Evolutionary conservation across 2,797 vertebrate species (phyloP).

Genomic region (Halcyon smyrnensis): DNA sequence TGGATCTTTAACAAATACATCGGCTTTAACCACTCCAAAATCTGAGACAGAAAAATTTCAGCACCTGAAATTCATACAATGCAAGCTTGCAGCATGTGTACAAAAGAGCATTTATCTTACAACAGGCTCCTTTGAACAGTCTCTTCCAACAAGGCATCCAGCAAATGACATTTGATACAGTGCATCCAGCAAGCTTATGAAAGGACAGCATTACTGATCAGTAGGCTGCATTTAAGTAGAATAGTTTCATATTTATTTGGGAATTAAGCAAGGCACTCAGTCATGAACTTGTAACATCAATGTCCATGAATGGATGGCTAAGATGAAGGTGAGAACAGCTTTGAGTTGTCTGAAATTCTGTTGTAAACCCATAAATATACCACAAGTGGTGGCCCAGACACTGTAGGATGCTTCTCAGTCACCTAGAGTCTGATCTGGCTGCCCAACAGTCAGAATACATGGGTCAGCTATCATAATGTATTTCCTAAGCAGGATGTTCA

Average conservation of each 20-base stretch:
- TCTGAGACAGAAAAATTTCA: not conserved
- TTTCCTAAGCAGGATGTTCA: not conserved
- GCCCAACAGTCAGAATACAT: not conserved
- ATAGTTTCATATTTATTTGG: not conserved
- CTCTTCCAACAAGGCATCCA: not conserved
- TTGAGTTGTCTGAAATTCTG: not conserved
- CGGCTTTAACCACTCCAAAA: not conserved
- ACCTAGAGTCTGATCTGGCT: not conserved
- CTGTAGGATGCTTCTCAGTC: not conserved
- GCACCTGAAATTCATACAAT: not conserved
- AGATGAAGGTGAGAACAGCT: not conserved
- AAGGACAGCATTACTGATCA: not conserved
- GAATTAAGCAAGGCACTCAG: fast-evolving
- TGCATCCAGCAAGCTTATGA: not conserved
- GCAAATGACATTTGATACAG: not conserved
- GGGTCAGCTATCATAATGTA: not conserved
- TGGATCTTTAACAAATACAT: not conserved
- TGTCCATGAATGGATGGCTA: not conserved
- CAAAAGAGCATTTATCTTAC: not conserved
- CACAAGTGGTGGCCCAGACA: fast-evolving
- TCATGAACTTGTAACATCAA: not conserved
- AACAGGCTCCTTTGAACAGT: not conserved
- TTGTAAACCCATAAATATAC: not conserved
- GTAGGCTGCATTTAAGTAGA: not conserved
- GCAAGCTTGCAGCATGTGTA: not conserved